Evolutionary conservation across 2,113 vertebrate species (phyloP).

Genomic region (Anoplopoma fimbria): DNA sequence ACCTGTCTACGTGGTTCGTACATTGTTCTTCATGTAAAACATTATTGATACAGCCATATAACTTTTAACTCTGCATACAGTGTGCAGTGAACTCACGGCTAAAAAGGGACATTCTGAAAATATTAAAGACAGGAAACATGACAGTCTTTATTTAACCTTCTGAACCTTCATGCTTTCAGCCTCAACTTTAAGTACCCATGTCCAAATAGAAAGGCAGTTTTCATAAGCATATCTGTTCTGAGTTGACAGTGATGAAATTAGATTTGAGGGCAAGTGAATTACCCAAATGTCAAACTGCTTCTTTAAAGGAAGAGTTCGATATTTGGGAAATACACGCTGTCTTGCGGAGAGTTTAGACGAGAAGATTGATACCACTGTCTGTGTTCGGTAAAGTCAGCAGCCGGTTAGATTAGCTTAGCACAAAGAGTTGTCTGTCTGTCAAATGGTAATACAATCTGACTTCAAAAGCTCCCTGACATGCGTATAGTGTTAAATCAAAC

Average conservation of each 20-base stretch:
- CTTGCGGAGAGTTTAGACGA: background rate
- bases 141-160: background rate
- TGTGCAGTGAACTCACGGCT: background rate
- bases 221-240: background rate
- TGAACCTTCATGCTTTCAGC: background rate
- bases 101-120: background rate
- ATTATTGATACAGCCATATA: background rate
- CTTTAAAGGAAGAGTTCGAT: background rate
- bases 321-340: background rate
- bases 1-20: background rate
- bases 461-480: no score
- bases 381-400: no score
- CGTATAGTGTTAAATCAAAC: no score
- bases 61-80: background rate
- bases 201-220: background rate
- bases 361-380: background rate
- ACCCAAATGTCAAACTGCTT: background rate
- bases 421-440: background rate
- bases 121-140: background rate
- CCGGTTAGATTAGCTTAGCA: no score
- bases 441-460: no score
- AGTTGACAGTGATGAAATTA: background rate
- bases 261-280: background rate
- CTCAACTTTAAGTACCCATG: no score
- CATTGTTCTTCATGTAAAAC: background rate